Base-by-base conservation (phyloP, 2,888 invertebrate genomes). In the Muscina levida region DNA sequence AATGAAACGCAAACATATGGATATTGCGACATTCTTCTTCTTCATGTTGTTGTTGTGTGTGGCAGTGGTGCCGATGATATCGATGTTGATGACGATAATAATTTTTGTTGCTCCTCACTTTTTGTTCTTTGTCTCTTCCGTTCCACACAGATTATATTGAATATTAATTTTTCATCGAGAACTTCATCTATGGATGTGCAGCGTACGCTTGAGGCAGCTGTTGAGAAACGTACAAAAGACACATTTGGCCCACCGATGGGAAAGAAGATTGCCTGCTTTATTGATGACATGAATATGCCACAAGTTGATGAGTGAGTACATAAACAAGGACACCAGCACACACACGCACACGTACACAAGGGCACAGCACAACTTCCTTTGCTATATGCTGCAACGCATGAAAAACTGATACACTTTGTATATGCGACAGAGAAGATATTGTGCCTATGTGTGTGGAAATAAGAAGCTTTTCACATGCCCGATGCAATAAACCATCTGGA, bases 281-380 rank as follows among this genome's bases (percentile, higher is more conserved):
- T 98, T 83, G 98, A 98, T 87, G 97, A 98, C 87, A 95, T 98
- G 94, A 97, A 97, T 88, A 97, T 97, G 97, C 97, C 98, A 39
- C 93, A 94, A 90, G 94, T 95, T 57, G 91, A 91, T 85, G 88
- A 88, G 88, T 91, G 84, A 88, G 87, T 86, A 72, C 44, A 46
- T 31, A 26, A 24, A 26, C 15, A 42, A 8, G 3, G 1, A 19
- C 19, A 48, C 10, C 17, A 31, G 8, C 31, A 31, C n/a, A 44
- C 13, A 44, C n/a, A n/a, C 44, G 44, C 2, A 44, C n/a, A n/a
- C 5, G 44, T 44, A 44, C 46, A 46, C 48, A 19, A 17, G 17
- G 15, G 19, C 48, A 24, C 24, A 11, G n/a, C 46, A 15, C 8
- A 17, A 15, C 46, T 46, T 53, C 24, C 31, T 31, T 24, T 22